Conservation (phyloP, 2,888 invertebrate species). For the Apamea monoglypha region DNA sequence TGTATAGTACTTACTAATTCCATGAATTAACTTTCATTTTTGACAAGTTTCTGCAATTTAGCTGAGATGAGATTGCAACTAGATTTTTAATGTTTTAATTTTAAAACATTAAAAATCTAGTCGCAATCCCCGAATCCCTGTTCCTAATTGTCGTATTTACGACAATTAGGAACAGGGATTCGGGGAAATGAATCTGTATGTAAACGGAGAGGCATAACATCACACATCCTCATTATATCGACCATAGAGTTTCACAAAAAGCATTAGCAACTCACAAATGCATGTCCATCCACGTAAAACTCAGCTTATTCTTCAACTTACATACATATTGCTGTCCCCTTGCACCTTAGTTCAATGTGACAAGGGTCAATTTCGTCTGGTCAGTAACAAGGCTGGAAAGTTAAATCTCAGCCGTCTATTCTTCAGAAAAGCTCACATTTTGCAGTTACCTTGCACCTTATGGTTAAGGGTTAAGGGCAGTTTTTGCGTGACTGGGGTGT, state of each 20-base stretch:
- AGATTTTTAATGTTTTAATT: neutral
- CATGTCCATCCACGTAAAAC: constrained; percentile 64
- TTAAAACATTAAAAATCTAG: too few species aligned
- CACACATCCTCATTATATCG: constrained; percentile 26
- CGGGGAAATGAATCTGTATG: neutral
- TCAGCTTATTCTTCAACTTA: constrained; percentile 55
- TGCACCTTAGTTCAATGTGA: constrained; percentile 15
- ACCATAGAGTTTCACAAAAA: constrained; percentile 35
- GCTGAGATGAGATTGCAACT: neutral
- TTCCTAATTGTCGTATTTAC: too few species aligned
- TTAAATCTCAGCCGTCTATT: constrained; percentile 31
- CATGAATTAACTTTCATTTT: neutral
- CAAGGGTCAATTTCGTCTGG: constrained; percentile 35
- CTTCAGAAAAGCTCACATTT: constrained; percentile 10
- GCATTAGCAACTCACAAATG: constrained; percentile 46
- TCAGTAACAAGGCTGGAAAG: neutral
- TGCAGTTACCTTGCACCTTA: constrained; percentile 12
- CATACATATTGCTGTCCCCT: neutral
- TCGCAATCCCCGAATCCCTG: too few species aligned
- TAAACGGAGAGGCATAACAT: neutral
- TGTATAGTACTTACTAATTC: neutral
- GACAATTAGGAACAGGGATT: too few species aligned
- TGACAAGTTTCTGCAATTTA: neutral
- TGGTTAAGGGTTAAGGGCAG: constrained; percentile 27
- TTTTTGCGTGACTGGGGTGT: constrained; percentile 25